Percentiles rank a stretch among this genome's conserved stretches.
Evolutionary conservation across 1,140 invertebrate genomes (phyloP).

Genomic region (Lamellibrachia luymesi): DNA sequence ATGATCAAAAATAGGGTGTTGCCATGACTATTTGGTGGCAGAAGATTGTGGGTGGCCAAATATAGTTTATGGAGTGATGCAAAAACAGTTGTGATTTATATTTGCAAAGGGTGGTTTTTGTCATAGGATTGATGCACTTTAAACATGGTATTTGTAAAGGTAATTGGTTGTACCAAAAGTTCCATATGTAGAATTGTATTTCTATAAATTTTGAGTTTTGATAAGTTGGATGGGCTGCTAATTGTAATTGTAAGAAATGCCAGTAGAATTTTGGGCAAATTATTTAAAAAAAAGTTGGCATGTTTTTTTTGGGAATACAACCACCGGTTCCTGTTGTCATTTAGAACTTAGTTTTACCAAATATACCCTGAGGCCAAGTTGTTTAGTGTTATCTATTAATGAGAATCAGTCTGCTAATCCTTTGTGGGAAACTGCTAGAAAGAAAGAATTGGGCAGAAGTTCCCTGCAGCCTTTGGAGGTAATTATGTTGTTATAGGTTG

Average conservation of each 20-base stretch:
- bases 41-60: neutral
- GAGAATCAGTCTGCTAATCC: neutral
- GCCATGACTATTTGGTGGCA: neutral
- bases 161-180: neutral
- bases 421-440: neutral
- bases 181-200: neutral
- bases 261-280: neutral
- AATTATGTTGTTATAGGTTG: neutral
- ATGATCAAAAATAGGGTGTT: neutral
- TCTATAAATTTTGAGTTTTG: neutral
- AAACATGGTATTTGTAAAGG: neutral
- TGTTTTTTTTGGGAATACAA: neutral
- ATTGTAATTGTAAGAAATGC: neutral
- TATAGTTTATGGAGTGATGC: neutral
- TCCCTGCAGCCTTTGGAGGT: neutral
- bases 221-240: neutral
- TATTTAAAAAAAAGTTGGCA: neutral
- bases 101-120: neutral
- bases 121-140: neutral
- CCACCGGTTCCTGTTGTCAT: neutral
- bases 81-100: neutral
- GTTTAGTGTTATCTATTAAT: neutral
- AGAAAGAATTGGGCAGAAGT: neutral
- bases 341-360: neutral
- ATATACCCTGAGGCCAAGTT: neutral